These are phyloP conservation scores for Steatornis caripensis DNA, from an alignment of 2,113 vertebrate genomes.

Conservation along the genomic window DNA sequence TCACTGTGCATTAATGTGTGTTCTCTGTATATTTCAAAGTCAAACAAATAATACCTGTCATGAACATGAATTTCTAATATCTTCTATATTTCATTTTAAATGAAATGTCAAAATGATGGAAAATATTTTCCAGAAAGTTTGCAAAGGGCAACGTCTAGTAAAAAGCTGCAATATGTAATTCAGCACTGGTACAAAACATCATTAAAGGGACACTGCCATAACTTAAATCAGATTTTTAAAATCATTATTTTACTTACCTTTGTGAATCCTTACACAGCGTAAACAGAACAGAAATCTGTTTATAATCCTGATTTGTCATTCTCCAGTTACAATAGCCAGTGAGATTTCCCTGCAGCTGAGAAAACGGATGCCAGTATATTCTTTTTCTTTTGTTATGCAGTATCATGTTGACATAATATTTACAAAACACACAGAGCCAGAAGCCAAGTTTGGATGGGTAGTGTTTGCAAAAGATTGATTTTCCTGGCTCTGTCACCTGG, in stretches of 20 bases:
- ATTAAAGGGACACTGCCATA: conserved; percentile 3
- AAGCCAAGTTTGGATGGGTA: not conserved
- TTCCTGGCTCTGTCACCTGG: not conserved
- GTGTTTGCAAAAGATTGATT: conserved; percentile 5
- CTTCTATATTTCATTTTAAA: conserved; percentile 82
- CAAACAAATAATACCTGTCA: conserved; percentile 83
- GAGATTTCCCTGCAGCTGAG: not conserved
- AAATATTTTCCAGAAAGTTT: conserved; percentile 75
- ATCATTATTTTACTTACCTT: conserved; percentile 52
- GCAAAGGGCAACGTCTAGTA: conserved; percentile 68
- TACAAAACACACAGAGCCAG: not conserved
- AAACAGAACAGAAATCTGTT: conserved; percentile 56
- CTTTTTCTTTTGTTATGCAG: not conserved
- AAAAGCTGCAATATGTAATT: conserved; percentile 21
- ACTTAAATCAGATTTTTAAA: not conserved
- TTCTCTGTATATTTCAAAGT: conserved; percentile 81
- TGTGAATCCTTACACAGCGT: not conserved
- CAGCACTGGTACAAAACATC: not conserved
- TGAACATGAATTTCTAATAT: conserved; percentile 79
- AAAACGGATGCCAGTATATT: conserved; percentile 13
- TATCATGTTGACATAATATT: not conserved
- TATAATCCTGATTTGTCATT: conserved; percentile 34
- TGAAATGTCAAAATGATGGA: conserved; percentile 84
- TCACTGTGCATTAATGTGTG: conserved; percentile 76
- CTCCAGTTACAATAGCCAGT: not conserved